Conservation (phyloP, 2,888 invertebrate species). For the Drosophila algonquin region DNA sequence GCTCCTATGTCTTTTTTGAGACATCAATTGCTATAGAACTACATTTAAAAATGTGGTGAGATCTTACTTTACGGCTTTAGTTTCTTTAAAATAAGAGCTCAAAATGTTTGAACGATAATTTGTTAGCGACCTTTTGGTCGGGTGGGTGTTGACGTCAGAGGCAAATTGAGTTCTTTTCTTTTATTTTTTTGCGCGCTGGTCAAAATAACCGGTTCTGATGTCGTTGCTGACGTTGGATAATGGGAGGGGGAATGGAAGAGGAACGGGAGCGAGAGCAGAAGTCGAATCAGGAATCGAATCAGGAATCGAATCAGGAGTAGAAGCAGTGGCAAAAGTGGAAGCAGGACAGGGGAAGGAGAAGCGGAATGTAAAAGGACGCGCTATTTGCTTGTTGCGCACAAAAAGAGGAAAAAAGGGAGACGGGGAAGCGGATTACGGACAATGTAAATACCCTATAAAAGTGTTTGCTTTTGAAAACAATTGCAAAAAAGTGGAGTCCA, state of each 20-base stretch:
- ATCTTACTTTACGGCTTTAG: background rate
- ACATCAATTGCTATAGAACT: background rate
- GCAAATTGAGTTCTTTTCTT: conserved; percentile 44
- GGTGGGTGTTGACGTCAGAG: conserved; percentile 76
- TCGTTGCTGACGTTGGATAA: conserved; percentile 51
- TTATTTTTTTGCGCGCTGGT: conserved; percentile 51
- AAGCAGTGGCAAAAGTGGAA: conserved; percentile 2
- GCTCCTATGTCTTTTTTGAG: background rate
- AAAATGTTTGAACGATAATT: conserved; percentile 43
- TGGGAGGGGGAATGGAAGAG: conserved; percentile 39
- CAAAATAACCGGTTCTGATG: conserved; percentile 71
- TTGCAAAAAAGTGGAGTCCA: conserved; percentile 17
- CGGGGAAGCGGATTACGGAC: conserved; percentile 12
- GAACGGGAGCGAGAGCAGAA: conserved; percentile 13
- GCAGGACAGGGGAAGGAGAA: conserved; percentile 19
- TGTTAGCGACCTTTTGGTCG: conserved; percentile 44
- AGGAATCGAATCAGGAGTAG: conserved; percentile 2
- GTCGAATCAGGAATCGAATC: too few species aligned
- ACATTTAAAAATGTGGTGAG: background rate
- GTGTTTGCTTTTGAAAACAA: conserved; percentile 32
- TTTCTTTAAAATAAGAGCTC: background rate
- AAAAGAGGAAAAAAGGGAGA: conserved; percentile 20
- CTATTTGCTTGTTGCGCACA: conserved; percentile 39
- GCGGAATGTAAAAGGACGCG: conserved; percentile 25
- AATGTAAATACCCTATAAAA: conserved; percentile 14